Percentiles rank a stretch among this genome's conserved stretches.
phyloP scores from a whole-genome alignment of 2,113 vertebrate species.

The Melanerpes formicivorus region DNA sequence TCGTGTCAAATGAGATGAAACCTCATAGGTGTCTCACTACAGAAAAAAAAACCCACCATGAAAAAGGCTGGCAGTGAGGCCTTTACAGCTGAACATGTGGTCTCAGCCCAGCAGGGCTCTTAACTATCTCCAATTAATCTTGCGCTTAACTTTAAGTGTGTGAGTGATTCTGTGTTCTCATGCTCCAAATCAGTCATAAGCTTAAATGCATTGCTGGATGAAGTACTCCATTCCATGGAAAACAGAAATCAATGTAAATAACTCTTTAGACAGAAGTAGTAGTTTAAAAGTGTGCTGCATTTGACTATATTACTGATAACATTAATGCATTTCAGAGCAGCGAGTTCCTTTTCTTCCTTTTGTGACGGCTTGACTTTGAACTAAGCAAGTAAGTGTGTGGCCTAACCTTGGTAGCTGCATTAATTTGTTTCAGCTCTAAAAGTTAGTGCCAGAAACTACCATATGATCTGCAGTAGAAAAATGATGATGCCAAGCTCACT shows the following conservation, averaged over 20 bases:
- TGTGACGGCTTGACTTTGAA: background rate
- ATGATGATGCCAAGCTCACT: background rate
- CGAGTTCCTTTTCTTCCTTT: background rate
- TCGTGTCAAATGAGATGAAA: background rate
- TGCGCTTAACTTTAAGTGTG: background rate
- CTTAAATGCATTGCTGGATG: background rate
- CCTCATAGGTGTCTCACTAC: background rate
- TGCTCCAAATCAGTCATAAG: background rate
- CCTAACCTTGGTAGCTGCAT: background rate
- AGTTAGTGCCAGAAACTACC: background rate
- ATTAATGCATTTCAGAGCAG: background rate
- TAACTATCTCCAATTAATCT: background rate
- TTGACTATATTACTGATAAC: background rate
- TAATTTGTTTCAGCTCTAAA: slow-evolving; percentile 25
- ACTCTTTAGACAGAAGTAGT: background rate
- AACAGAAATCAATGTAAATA: background rate
- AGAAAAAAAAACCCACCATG: background rate
- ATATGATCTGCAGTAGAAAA: background rate
- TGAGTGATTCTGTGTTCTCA: background rate
- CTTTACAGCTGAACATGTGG: background rate
- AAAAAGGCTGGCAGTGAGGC: background rate
- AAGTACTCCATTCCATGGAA: background rate
- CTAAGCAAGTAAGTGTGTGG: background rate
- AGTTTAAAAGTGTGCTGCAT: background rate
- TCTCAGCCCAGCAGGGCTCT: background rate